These are phyloP conservation scores for Chelonus insularis DNA, from an alignment of 1,140 invertebrate species.

Conservation along the genomic window DNA sequence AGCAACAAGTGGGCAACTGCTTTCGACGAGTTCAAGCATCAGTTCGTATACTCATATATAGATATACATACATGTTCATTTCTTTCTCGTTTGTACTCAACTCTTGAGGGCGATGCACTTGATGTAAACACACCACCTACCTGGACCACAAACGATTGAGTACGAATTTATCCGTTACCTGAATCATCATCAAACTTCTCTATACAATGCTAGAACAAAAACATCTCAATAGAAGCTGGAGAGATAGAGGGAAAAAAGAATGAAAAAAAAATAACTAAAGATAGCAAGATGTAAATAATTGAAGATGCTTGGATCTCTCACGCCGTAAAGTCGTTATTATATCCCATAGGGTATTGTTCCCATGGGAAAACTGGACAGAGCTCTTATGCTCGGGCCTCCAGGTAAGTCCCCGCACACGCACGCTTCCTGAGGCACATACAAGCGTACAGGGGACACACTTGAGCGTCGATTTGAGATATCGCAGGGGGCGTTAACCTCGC, in stretches of 20 bases:
- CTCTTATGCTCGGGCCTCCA: constrained; percentile 39
- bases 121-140: constrained; percentile 3
- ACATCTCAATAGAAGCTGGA: no score
- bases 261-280: constrained; percentile 20
- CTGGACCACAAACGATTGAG: neutral
- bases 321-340: constrained; percentile 50
- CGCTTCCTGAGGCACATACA: constrained; percentile 10
- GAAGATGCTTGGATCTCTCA: constrained; percentile 42
- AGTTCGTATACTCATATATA: neutral
- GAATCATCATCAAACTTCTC: no score
- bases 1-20: constrained; percentile 19
- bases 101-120: neutral
- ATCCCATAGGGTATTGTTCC: constrained; percentile 52
- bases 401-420: constrained; percentile 33
- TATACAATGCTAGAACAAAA: no score
- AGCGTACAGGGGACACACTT: constrained; percentile 30
- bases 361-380: constrained; percentile 53
- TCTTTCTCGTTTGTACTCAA: neutral
- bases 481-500: constrained; percentile 53
- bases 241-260: constrained; percentile 11
- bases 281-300: constrained; percentile 47
- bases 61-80: no score
- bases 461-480: constrained; percentile 51
- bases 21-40: neutral
- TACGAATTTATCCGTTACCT: neutral